A percentile compares a stretch with the other conserved stretches of the same genome.
phyloP scores from a whole-genome alignment of 2,888 invertebrate genomes.

The Ceratothoa steindachneri region DNA sequence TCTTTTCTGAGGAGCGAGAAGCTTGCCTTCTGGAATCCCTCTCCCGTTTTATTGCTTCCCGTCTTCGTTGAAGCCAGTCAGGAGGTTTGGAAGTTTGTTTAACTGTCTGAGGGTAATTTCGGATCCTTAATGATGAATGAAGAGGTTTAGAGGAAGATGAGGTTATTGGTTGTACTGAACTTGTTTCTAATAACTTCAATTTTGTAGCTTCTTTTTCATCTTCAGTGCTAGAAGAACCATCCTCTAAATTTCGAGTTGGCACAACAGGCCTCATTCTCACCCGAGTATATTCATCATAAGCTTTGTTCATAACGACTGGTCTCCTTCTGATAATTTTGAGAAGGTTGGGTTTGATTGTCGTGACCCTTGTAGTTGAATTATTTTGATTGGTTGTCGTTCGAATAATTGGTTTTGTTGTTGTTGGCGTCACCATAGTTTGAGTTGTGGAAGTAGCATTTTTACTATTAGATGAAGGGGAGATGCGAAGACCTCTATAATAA shows the following conservation, averaged over 20 bases:
- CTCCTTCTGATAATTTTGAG: neutral
- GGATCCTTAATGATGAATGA: neutral
- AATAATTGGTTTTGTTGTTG: constrained; percentile 5
- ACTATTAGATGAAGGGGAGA: neutral
- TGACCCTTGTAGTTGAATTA: neutral
- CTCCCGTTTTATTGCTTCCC: neutral
- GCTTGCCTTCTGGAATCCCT: neutral
- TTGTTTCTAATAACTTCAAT: neutral
- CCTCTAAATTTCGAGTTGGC: neutral
- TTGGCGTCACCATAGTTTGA: constrained; percentile 3
- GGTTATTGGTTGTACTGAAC: neutral
- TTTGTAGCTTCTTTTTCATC: neutral
- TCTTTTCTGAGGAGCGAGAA: neutral
- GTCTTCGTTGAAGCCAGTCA: neutral
- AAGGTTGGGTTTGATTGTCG: neutral
- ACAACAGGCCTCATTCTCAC: neutral
- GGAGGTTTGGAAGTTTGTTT: neutral
- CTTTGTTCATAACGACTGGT: neutral
- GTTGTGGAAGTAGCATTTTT: constrained; percentile 8
- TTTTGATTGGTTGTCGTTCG: neutral
- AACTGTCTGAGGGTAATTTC: neutral
- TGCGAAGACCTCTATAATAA: no score
- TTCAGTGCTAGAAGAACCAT: neutral
- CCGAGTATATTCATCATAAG: neutral
- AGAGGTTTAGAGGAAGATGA: neutral